Conservation (phyloP, 2,113 vertebrate species). For the Phalacrocorax aristotelis region DNA sequence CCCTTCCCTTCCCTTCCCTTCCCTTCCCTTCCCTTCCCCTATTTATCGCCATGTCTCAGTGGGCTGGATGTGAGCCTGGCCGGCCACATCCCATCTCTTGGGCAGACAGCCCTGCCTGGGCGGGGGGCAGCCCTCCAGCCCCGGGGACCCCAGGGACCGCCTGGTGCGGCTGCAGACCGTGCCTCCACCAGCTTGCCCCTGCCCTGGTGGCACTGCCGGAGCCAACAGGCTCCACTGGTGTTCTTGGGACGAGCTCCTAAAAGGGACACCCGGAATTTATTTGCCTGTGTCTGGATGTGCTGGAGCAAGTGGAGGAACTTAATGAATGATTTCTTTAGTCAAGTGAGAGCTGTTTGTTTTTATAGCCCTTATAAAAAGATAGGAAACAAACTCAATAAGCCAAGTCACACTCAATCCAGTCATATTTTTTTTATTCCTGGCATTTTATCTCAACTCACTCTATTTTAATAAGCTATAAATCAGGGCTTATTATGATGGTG, state of each 20-base stretch:
- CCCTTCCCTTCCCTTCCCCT: not conserved
- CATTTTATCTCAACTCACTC: constrained; percentile 40
- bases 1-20: constrained; percentile 43
- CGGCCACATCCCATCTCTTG: not conserved
- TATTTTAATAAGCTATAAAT: constrained; percentile 52
- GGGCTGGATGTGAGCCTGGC: not conserved
- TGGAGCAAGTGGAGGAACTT: constrained; percentile 21
- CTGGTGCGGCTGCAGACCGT: accelerated
- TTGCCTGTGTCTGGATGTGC: not conserved
- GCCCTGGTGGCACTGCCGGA: not conserved
- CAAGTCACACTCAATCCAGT: constrained; percentile 48
- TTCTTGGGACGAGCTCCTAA: not conserved
- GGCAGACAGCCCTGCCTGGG: not conserved
- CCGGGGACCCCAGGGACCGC: accelerated
- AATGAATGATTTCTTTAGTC: constrained; percentile 50
- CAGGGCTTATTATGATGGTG: constrained; percentile 4
- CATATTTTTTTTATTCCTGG: constrained; percentile 54
- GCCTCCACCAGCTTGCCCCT: not conserved
- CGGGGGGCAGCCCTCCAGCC: accelerated
- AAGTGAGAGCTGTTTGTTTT: constrained; percentile 60
- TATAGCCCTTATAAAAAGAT: constrained; percentile 58
- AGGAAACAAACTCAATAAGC: constrained; percentile 64
- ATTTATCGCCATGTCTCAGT: not conserved
- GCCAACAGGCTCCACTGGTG: accelerated
- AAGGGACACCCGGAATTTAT: not conserved